Base-by-base conservation (phyloP, 2,888 invertebrate genomes). In the Sinopyrophorus schimmeli region DNA sequence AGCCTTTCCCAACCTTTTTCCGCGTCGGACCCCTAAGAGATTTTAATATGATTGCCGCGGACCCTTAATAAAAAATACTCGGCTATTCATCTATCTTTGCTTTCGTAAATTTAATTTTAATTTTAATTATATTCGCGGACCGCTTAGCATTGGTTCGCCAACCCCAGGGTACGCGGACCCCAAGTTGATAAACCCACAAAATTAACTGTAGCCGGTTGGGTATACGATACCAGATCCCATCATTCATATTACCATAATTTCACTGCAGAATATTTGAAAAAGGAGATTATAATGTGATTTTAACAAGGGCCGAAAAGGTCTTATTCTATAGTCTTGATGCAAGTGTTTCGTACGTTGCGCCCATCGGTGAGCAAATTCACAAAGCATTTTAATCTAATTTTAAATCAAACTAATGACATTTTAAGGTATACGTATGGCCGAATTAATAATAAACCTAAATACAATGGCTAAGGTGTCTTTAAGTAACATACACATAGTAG, bases 281-380 rank as follows among this genome's bases (percentile, higher is more conserved):
- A 6, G 71, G 63, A 2, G 67, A 76, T 49, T 72, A 68, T 47
- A 80, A 79, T 54, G 68, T 80, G 1, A 70, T 80, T 20, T 68
- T 70, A 6, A 71, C 79, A 1, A 76, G 80, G 7, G 34, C 20
- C 6, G 20, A 34, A 12, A 20, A 20, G n/a, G n/a, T 34, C 3
- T n/a, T 34, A 15, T 10, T 11, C 15, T 12, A 12, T 2, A 4
- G 14, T 2, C 18, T 12, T 18, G 32, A 11, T 12, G 20, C 12
- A 6, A 34, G 34, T 3, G 20, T 9, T 20, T 10, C 7, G 1
- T 34, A 34, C 14, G 14, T 14, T 3, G 3, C 3, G 2, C 7
- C 20, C 2, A 34, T 34, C n/a, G 34, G 34, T 34, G 5, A 21
- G 12, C 2, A 12, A 2, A 2, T n/a, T 3, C 14, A 1, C 1